phyloP scores from a whole-genome alignment of 1,140 invertebrate species.

The Drosophila sproati region DNA sequence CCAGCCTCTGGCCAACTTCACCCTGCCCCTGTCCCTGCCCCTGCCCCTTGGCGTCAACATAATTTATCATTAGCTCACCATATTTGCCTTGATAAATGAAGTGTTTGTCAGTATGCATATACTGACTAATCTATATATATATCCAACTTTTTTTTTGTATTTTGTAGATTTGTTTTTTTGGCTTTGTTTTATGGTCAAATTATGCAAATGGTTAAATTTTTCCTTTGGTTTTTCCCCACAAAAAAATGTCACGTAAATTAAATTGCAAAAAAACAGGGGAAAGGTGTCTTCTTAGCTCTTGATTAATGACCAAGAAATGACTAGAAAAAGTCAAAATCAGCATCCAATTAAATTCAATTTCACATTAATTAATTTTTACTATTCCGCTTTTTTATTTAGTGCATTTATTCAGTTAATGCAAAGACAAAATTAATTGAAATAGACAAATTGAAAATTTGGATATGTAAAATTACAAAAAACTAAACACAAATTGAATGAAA shows the following conservation, averaged over 20 bases:
- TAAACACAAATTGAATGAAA: too few relatives aligned
- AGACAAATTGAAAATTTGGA: neutral
- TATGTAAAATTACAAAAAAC: too few relatives aligned
- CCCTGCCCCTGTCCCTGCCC: neutral
- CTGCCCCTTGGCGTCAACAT: slow-evolving; percentile 14
- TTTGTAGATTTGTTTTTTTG: slow-evolving; percentile 23
- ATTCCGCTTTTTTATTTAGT: neutral
- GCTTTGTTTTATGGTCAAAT: slow-evolving; percentile 76
- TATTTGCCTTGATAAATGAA: slow-evolving; percentile 72
- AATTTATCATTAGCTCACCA: slow-evolving; percentile 71
- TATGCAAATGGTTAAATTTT: slow-evolving; percentile 68
- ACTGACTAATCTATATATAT: neutral
- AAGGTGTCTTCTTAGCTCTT: slow-evolving; percentile 58
- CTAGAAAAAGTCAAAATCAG: slow-evolving; percentile 36
- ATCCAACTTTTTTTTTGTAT: slow-evolving; percentile 8
- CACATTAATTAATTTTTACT: slow-evolving; percentile 28
- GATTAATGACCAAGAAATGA: slow-evolving; percentile 61
- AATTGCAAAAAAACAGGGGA: neutral
- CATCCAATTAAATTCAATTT: slow-evolving; percentile 53
- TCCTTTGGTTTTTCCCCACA: slow-evolving; percentile 3
- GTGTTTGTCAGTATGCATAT: slow-evolving; percentile 21
- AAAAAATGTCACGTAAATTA: slow-evolving; percentile 47
- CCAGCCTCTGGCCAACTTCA: neutral
- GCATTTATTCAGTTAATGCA: neutral
- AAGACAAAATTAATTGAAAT: neutral